A percentile compares a stretch with the other conserved stretches of the same genome.
phyloP scores from a whole-genome alignment of 2,888 invertebrate genomes.

The Anodontia alba region DNA sequence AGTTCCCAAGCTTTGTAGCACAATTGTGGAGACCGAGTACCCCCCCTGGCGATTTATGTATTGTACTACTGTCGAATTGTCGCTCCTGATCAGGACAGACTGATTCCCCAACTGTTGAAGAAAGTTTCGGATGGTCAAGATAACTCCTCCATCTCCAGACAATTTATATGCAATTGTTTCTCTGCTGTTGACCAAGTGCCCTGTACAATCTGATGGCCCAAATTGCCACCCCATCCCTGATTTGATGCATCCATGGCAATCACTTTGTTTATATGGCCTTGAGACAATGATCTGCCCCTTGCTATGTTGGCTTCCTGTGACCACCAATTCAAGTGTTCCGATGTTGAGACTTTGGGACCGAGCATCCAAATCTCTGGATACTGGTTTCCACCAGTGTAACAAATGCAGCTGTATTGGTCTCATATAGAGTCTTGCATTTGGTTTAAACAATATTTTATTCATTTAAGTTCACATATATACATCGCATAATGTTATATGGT shows the following conservation, averaged over 20 bases:
- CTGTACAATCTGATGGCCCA: constrained; percentile 34
- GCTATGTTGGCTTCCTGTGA: constrained; percentile 34
- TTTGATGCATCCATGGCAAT: constrained; percentile 45
- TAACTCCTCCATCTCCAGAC: constrained; percentile 54
- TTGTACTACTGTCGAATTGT: constrained; percentile 50
- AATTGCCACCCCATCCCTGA: constrained; percentile 38
- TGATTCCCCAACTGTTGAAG: constrained; percentile 24
- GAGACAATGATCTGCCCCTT: constrained; percentile 36
- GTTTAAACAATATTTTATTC: too few relatives aligned
- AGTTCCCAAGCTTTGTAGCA: constrained; percentile 49
- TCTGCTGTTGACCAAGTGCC: constrained; percentile 29
- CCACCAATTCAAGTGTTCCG: constrained; percentile 40
- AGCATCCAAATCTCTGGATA: constrained; percentile 8
- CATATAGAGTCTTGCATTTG: constrained; percentile 37
- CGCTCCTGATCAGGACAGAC: constrained; percentile 40
- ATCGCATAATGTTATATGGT: too few relatives aligned
- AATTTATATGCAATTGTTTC: constrained; percentile 45
- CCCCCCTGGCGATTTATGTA: constrained; percentile 55
- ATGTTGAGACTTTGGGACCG: constrained; percentile 27
- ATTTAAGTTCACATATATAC: too few relatives aligned
- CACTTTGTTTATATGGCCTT: neutral
- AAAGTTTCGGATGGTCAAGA: constrained; percentile 26
- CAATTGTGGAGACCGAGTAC: constrained; percentile 41
- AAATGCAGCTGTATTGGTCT: constrained; percentile 30
- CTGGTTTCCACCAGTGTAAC: constrained; percentile 23